Percentiles rank a stretch among this genome's conserved stretches.
These are phyloP conservation scores for Neolamprologus falcicula DNA, from an alignment of 2,113 vertebrate species.

Conservation along the genomic window DNA sequence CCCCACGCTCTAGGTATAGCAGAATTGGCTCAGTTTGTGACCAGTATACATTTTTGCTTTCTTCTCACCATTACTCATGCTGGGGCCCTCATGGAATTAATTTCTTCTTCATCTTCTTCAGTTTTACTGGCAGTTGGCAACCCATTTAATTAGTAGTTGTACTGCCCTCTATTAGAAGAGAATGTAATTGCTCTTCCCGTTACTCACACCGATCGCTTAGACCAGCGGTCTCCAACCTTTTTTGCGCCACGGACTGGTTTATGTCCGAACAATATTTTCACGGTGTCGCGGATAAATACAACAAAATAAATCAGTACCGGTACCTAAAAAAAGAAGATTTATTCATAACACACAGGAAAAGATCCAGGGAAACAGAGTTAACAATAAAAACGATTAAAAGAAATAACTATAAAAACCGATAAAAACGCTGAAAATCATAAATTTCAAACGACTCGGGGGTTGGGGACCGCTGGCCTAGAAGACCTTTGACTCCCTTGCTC, in stretches of 20 bases:
- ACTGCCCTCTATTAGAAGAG: background rate
- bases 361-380: background rate
- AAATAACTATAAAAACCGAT: background rate
- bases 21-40: background rate
- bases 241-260: background rate
- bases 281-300: background rate
- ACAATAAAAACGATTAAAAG: background rate
- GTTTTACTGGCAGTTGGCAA: background rate
- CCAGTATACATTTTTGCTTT: background rate
- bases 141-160: background rate
- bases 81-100: background rate
- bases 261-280: background rate
- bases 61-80: background rate
- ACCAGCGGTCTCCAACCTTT: background rate
- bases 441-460: background rate
- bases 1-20: accelerated
- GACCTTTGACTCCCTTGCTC: background rate
- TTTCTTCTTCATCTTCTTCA: background rate
- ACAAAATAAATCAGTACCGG: background rate
- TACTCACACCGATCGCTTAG: background rate
- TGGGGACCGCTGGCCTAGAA: background rate
- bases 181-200: background rate
- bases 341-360: background rate
- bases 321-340: background rate
- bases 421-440: background rate